Conservation (phyloP, 1,140 invertebrate species). For the Pogonus chalceus region DNA sequence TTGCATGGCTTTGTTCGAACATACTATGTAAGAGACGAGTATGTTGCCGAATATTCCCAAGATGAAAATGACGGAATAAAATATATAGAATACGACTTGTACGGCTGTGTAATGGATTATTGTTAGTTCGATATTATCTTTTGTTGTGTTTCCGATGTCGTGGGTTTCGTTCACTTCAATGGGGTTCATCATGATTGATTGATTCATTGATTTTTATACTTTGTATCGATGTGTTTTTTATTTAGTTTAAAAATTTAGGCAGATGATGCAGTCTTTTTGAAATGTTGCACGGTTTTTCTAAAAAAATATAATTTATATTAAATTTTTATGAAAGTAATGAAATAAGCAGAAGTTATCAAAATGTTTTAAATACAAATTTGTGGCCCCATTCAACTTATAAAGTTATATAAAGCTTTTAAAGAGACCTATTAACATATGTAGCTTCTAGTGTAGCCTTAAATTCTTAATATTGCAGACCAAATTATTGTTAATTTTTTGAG, state of each 20-base stretch:
- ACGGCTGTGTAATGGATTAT: constrained; percentile 51
- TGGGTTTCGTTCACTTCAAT: not conserved
- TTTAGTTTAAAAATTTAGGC: not conserved
- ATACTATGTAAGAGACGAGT: constrained; percentile 83
- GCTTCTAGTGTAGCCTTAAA: too few species aligned
- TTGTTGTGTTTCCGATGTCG: not conserved
- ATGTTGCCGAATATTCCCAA: constrained; percentile 84
- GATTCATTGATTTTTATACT: not conserved
- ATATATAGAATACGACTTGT: constrained; percentile 67
- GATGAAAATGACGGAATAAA: constrained; percentile 76
- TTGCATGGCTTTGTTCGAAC: constrained; percentile 85
- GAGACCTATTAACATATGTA: too few species aligned
- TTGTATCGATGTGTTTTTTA: not conserved
- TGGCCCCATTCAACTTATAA: too few species aligned
- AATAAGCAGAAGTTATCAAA: too few species aligned
- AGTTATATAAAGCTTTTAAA: too few species aligned
- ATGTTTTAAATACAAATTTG: too few species aligned
- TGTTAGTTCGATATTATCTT: not conserved
- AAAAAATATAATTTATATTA: too few species aligned
- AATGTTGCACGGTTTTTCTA: too few species aligned
- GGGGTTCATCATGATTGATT: not conserved
- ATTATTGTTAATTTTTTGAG: too few species aligned
- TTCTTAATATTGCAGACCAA: too few species aligned
- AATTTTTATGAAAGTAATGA: too few species aligned
- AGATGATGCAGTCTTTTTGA: not conserved